phyloP scores from a whole-genome alignment of 1,140 invertebrate species.

The Zaprionus ghesquierei region DNA sequence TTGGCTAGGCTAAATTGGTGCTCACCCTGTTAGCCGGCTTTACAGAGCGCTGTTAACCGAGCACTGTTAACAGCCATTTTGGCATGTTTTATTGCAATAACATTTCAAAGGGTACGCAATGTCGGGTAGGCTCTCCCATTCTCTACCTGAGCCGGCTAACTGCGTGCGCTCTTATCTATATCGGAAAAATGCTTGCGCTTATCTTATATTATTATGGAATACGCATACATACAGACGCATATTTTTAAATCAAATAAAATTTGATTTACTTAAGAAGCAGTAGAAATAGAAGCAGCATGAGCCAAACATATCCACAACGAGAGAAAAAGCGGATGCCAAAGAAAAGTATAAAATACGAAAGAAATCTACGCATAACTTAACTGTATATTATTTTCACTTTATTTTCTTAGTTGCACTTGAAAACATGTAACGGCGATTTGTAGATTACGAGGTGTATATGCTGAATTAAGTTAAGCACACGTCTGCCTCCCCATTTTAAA shows the following conservation, averaged over 20 bases:
- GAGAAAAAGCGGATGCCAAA: slow-evolving; percentile 7
- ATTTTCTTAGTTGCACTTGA: slow-evolving; percentile 18
- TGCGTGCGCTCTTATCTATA: slow-evolving; percentile 64
- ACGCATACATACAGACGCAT: slow-evolving; percentile 68
- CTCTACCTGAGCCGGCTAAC: slow-evolving; percentile 52
- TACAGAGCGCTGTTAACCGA: background rate
- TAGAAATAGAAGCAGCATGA: slow-evolving; percentile 40
- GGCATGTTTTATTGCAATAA: slow-evolving; percentile 43
- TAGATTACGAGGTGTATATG: slow-evolving; percentile 81
- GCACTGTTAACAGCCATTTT: too few species aligned
- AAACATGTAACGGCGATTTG: slow-evolving; percentile 54
- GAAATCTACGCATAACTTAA: slow-evolving; percentile 11
- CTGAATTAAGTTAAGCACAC: slow-evolving; percentile 62
- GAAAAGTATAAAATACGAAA: slow-evolving; percentile 45
- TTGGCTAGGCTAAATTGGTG: background rate
- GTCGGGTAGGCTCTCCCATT: too few species aligned
- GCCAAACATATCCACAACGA: background rate
- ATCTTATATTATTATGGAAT: slow-evolving; percentile 74
- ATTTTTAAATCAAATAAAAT: slow-evolving; percentile 70
- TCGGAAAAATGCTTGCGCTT: slow-evolving; percentile 50
- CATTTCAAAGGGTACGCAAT: slow-evolving; percentile 1
- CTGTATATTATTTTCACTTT: too few species aligned
- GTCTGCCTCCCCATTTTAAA: slow-evolving; percentile 49
- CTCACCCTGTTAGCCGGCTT: slow-evolving; percentile 48
- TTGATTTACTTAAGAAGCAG: slow-evolving; percentile 72